Base-by-base conservation (phyloP, 2,888 invertebrate species). In the Watsonalla cultraria region DNA sequence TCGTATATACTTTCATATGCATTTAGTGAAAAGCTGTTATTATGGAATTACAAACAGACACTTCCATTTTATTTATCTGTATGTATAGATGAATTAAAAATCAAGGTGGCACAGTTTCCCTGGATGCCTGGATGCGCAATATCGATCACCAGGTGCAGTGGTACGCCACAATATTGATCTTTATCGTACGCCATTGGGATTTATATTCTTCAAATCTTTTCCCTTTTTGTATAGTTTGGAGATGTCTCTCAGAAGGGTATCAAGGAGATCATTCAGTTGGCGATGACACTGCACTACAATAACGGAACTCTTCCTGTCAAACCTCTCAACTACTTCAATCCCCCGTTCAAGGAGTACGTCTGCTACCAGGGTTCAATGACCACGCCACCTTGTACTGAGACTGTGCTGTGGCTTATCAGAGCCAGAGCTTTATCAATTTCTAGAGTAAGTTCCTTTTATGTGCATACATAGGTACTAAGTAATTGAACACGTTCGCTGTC, bases 341-440 rank as follows among this genome's bases (percentile, higher is more conserved):
- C 86, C 0, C 79, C 82, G 0, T 77, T 88, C 56, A 71, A 70
- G 48, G 70, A 80, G 51, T 86, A 86, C 51, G 86, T 70, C 0
- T 72, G 72, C 46, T 89, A 89, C 57, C 82, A 86, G 8, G 88
- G 88, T 0, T 89, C 88, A 0, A 51, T 87, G 53, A 76, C 85
- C 0, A 46, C 58, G 0, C 88, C 88, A 0, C 88, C 88, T 0
- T 89, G 88, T 54, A 79, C 79, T 0, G 84, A 88, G 53, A 62
- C 80, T 0, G 84, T 87, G 0, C 53, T 84, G 34, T 89, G 88
- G 88, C 52, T 89, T 1, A 58, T 89, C 4, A 74, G 86, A 51
- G 83, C 72, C 0, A 78, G 63, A 49, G 59, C 79, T 6, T 54
- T 86, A 45, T 62, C 75, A 15, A 70, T 89, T 0, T 66, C 64